Conservation (phyloP, 2,113 vertebrate genomes). For the western clawed frog (Xenopus tropicalis) region DNA sequence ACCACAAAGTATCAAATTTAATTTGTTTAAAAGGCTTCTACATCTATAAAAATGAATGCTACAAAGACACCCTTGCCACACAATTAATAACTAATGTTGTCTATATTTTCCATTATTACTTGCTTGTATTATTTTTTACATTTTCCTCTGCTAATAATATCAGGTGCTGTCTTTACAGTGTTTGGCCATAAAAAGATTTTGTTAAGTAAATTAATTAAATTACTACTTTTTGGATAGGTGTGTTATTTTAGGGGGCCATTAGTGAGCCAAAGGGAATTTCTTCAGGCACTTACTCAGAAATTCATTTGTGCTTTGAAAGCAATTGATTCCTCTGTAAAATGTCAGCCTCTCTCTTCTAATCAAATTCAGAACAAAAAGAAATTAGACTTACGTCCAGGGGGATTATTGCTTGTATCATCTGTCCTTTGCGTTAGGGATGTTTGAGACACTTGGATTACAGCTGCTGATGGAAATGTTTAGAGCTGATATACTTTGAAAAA, state of each 20-base stretch:
- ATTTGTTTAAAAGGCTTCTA: too few relatives aligned
- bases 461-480: slow-evolving; percentile 39
- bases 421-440: slow-evolving; percentile 23
- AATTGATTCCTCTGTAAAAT: slow-evolving; percentile 39
- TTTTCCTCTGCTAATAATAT: too few relatives aligned
- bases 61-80: too few relatives aligned
- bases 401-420: slow-evolving; percentile 35
- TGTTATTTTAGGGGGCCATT: slow-evolving; percentile 20
- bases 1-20: too few relatives aligned
- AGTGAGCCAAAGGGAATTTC: not conserved
- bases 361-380: slow-evolving; percentile 38
- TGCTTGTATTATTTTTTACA: too few relatives aligned
- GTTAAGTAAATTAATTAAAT: slow-evolving; percentile 25
- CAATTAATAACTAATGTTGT: too few relatives aligned
- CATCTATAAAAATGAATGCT: too few relatives aligned
- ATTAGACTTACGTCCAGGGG: slow-evolving; percentile 35
- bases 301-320: slow-evolving; percentile 33
- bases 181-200: not conserved
- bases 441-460: slow-evolving; percentile 39
- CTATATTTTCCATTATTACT: too few relatives aligned
- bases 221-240: slow-evolving; percentile 24
- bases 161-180: not conserved
- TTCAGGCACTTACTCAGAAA: slow-evolving; percentile 24
- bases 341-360: slow-evolving; percentile 31
- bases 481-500: slow-evolving; percentile 34